phyloP scores from a whole-genome alignment of 2,797 vertebrate genomes.

The Buphagus erythrorhynchus region DNA sequence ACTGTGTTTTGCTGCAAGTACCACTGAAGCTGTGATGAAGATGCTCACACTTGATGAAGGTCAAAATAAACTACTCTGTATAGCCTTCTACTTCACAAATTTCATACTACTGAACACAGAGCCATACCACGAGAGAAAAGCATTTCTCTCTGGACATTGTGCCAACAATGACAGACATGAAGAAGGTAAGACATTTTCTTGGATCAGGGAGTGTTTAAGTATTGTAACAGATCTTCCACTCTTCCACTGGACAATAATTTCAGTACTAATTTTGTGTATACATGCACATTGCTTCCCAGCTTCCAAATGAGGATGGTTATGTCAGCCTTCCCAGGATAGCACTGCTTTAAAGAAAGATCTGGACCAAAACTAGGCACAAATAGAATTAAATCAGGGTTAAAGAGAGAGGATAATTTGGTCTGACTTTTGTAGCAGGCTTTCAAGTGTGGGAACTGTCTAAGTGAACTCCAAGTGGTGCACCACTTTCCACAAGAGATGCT shows the following conservation, averaged over 20 bases:
- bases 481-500: neutral
- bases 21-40: neutral
- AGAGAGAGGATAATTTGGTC: neutral
- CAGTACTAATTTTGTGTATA: neutral
- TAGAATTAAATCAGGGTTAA: neutral
- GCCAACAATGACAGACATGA: neutral
- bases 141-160: neutral
- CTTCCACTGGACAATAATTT: neutral
- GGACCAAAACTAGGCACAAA: neutral
- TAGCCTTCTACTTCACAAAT: neutral
- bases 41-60: neutral
- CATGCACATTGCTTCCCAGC: neutral
- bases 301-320: neutral
- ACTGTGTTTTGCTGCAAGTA: neutral
- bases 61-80: neutral
- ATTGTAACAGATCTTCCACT: neutral
- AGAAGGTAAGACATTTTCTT: neutral
- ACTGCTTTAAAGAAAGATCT: neutral
- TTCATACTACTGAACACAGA: neutral
- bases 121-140: neutral
- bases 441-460: neutral
- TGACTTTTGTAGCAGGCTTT: neutral
- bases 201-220: neutral
- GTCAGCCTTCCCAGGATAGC: neutral
- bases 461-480: neutral